Base-by-base conservation (phyloP, 2,797 vertebrate species). In the Danio choprae region DNA sequence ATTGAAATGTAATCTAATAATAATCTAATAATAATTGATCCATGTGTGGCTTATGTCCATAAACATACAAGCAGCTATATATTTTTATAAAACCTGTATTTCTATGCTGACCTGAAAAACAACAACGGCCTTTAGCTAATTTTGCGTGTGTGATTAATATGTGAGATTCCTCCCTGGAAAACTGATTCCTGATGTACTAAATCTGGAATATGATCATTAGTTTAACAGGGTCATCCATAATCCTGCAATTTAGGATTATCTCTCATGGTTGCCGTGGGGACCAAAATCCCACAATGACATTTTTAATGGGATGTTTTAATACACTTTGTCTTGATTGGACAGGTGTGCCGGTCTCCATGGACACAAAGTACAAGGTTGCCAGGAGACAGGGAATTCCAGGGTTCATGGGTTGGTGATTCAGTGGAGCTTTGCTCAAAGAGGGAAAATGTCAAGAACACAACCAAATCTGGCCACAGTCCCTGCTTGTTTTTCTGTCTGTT, bases 171-270 rank as follows among this genome's bases (percentile, higher is more conserved):
- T 64, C 13, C n/a, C 36, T 53, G 38, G 38, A 43, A 41, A 44
- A 6, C 41, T 8, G 55, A 73, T 83, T 72, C 78, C 51, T 65
- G 64, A 82, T 81, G 4, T 10, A 29, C 44, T 7, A 46, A 46
- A 71, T 70, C 74, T 71, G 60, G 51, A 80, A 74, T 41, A n/a
- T 20, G 0, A 58, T 22, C 63, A 10, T 20, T 20, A 3, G 67
- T 36, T 65, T 71, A 46, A 50, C 48, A 9, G n/a, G 72, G 74
- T 62, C 51, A 60, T 79, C 78, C 80, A 46, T 88, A 86, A 86
- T 90, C 89, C 89, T 69, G 83, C 85, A 76, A 46, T 74, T 83
- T 4, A 16, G 87, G 88, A 91, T 92, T 87, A 91, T 90, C 86
- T 84, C 82, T 88, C 70, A 58, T 87, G 84, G 90, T 86, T 84